Evolutionary conservation across 2,888 invertebrate genomes (phyloP).

Genomic region (Nemapogon koenigi): DNA sequence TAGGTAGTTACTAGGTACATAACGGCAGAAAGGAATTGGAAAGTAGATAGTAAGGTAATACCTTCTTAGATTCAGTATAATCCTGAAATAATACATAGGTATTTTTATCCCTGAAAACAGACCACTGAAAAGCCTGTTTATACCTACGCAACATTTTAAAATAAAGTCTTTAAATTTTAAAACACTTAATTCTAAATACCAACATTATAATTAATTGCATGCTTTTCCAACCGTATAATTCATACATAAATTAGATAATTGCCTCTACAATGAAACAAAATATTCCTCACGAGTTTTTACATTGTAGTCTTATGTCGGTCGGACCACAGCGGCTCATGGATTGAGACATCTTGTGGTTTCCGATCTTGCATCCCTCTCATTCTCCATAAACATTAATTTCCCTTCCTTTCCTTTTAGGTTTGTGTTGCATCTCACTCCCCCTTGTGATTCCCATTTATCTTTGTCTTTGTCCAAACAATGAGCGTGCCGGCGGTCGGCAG

Average conservation of each 20-base stretch:
- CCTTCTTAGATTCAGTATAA: too few species aligned
- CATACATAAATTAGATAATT: slow-evolving; percentile 2
- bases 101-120: too few species aligned
- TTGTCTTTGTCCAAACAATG: slow-evolving; percentile 61
- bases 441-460: slow-evolving; percentile 50
- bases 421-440: slow-evolving; percentile 43
- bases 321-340: slow-evolving; percentile 60
- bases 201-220: too few species aligned
- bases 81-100: too few species aligned
- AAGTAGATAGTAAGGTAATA: too few species aligned
- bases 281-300: slow-evolving; percentile 37
- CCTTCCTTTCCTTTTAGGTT: slow-evolving; percentile 48
- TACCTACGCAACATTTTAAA: too few species aligned
- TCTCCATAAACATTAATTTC: slow-evolving; percentile 28
- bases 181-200: too few species aligned
- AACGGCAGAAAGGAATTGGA: too few species aligned
- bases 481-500: slow-evolving; percentile 41
- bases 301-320: slow-evolving; percentile 45
- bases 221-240: neutral
- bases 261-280: slow-evolving; percentile 26
- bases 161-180: too few species aligned
- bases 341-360: slow-evolving; percentile 66
- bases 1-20: too few species aligned
- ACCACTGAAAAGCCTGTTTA: too few species aligned
- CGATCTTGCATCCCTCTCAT: slow-evolving; percentile 51